Percentiles rank a stretch among this genome's conserved stretches.
phyloP scores from a whole-genome alignment of 2,113 vertebrate genomes.

The Stegastes partitus region DNA sequence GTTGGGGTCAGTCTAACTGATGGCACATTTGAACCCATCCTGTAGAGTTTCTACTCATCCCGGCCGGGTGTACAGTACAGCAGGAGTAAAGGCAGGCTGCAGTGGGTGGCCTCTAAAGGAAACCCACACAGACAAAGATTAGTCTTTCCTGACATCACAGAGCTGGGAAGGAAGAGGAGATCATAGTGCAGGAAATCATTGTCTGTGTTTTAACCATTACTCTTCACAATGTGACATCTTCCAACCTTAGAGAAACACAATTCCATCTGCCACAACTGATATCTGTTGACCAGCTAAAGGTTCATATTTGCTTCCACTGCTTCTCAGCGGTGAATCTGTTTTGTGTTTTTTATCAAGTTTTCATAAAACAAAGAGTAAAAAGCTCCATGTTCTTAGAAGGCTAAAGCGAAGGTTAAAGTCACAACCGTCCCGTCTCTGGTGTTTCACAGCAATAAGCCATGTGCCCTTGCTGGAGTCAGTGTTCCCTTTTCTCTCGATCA shows the following conservation, averaged over 20 bases:
- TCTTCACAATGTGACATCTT: conserved; percentile 41
- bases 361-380: background rate
- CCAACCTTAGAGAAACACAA: conserved; percentile 29
- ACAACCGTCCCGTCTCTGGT: conserved; percentile 28
- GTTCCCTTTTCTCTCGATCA: conserved; percentile 73
- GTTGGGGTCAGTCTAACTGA: conserved; percentile 72
- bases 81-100: conserved; percentile 37
- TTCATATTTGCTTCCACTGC: background rate
- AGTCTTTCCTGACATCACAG: conserved; percentile 49
- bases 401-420: conserved; percentile 8
- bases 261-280: conserved; percentile 8
- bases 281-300: background rate
- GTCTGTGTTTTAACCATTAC: conserved; percentile 54
- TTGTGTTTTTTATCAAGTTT: background rate
- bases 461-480: conserved; percentile 64
- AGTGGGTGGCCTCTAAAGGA: conserved; percentile 45
- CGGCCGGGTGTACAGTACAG: conserved; percentile 27
- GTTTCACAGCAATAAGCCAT: conserved; percentile 62
- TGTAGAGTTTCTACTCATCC: conserved; percentile 56
- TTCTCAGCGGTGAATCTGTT: background rate
- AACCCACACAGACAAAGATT: conserved; percentile 42
- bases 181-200: conserved; percentile 56
- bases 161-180: conserved; percentile 38
- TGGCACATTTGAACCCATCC: conserved; percentile 69
- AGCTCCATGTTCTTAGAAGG: background rate